Evolutionary conservation across 1,140 invertebrate genomes (phyloP), one percentile per base, ranked within the genome.

Genomic region (Araneus ventricosus): DNA sequence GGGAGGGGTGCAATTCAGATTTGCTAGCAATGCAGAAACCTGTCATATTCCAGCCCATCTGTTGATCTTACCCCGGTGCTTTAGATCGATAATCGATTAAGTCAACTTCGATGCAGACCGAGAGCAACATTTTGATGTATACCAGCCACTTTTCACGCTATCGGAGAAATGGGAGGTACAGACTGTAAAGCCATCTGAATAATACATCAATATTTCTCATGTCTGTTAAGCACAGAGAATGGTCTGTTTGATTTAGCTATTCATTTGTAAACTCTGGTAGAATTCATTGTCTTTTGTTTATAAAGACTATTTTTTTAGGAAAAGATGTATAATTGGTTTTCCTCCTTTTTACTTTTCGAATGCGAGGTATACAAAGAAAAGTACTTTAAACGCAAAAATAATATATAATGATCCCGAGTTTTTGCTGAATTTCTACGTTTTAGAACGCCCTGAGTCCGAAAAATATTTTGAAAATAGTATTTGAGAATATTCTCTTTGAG

Each of bases 71-170:
- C 52, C 52, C 67, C 89, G 75, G 30, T 90, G 67, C 41, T 84
- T n/a, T 3, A 59, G 79, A 90, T 90, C 89, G 89, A 90, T 90
- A 90, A 90, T 90, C 89, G 89, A 90, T 90, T 90, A 90, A 90
- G 89, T 90, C 89, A 90, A 90, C 89, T 61, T 61, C 52, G 89
- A 90, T 79, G 67, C 27, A 27, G 27, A 27, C 24, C 41, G n/a
- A 84, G 67, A 63, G 57, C 37, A 82, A 90, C 89, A 63, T 90
- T 90, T 84, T 75, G 88, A 90, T 70, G 30, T 90, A 79, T 30
- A 59, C 61, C 87, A 75, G 87, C 10, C 63, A 67, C 87, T 63
- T 87, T 87, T 63, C 57, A 27, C 45, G 52, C 2, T 63, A 63
- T 45, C 4, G n/a, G 82, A 24, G 27, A 41, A 52, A n/a, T 14